phyloP scores from a whole-genome alignment of 2,113 vertebrate species.

The Tursiops truncatus region DNA sequence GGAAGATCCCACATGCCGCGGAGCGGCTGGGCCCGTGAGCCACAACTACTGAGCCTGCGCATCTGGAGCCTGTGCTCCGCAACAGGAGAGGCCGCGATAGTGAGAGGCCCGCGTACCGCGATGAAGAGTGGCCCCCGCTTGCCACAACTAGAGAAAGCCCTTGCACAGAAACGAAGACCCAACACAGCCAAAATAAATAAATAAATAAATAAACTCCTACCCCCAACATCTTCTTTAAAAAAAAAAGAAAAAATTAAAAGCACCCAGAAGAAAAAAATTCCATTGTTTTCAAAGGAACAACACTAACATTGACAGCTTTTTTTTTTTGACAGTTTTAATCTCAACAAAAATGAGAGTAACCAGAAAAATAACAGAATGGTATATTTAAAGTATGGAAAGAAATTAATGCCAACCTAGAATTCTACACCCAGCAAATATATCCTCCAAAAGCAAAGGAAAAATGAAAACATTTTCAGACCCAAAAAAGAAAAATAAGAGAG shows the following conservation, averaged over 20 bases:
- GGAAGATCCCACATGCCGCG: no score
- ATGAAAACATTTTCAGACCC: background rate
- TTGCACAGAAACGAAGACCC: no score
- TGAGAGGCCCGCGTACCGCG: no score
- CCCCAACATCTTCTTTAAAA: background rate
- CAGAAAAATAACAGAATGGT: background rate
- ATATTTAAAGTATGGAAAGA: background rate
- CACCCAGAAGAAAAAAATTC: background rate
- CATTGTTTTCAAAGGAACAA: constrained; percentile 13
- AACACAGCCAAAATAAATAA: no score
- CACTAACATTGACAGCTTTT: background rate
- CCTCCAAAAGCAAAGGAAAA: background rate
- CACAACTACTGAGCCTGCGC: no score
- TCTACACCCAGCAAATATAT: background rate
- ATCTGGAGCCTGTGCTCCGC: no score
- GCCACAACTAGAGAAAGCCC: no score
- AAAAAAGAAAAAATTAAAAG: background rate
- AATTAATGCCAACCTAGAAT: background rate
- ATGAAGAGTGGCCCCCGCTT: no score
- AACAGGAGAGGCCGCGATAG: no score
- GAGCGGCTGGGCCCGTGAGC: no score
- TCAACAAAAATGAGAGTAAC: background rate
- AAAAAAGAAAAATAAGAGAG: background rate
- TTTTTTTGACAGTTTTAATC: background rate
- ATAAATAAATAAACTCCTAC: no score